Percentiles rank a stretch among this genome's conserved stretches.
Evolutionary conservation across 64 coral and sea anemone genomes (phyloP).

Genomic region (Porites australiensis): DNA sequence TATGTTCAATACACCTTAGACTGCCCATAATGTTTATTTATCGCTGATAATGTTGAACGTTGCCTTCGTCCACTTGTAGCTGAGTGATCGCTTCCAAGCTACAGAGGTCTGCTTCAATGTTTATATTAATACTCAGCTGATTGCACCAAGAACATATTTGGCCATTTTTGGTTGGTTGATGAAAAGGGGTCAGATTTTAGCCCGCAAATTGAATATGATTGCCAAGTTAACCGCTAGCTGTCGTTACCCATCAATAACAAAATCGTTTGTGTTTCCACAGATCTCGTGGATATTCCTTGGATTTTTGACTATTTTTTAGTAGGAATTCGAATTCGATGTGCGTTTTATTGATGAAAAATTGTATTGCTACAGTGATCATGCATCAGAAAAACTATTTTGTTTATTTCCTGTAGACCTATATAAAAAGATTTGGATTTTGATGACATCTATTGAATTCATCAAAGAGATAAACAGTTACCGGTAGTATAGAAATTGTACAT

Average conservation of each 20-base stretch:
- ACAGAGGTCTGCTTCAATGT: background rate
- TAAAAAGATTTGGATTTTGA: background rate
- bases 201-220: background rate
- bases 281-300: too few species aligned
- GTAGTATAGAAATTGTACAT: too few species aligned
- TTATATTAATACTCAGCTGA: constrained; percentile 27
- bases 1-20: background rate
- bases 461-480: too few species aligned
- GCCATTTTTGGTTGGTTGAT: constrained; percentile 86
- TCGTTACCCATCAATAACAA: background rate
- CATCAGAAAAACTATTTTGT: background rate
- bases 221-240: background rate
- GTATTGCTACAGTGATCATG: constrained; percentile 17
- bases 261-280: too few species aligned
- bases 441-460: too few species aligned
- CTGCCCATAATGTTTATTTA: too few species aligned
- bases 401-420: background rate
- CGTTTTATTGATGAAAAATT: too few species aligned
- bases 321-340: too few species aligned
- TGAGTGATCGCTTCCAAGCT: background rate
- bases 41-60: background rate
- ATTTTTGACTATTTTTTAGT: too few species aligned
- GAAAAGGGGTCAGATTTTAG: background rate
- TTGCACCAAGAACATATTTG: constrained; percentile 48
- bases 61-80: background rate